Percentiles rank a stretch among this genome's conserved stretches.
These are phyloP conservation scores for Trichogramma pretiosum DNA, from an alignment of 1,140 invertebrate genomes.

Conservation along the genomic window DNA sequence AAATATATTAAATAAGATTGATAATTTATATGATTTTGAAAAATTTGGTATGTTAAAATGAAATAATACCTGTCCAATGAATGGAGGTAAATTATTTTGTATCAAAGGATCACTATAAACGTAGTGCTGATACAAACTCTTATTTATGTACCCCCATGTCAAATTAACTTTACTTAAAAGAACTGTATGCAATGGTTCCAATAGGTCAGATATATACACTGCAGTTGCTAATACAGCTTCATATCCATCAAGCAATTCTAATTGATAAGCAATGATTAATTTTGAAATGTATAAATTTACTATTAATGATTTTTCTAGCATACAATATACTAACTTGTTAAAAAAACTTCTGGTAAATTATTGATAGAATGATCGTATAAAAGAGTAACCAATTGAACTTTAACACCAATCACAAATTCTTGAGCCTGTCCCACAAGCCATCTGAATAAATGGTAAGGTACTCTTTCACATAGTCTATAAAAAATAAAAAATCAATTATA, in stretches of 20 bases:
- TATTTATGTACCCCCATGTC: slow-evolving; percentile 56
- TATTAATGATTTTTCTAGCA: neutral
- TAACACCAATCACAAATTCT: slow-evolving; percentile 56
- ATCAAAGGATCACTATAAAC: slow-evolving; percentile 55
- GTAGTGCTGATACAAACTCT: slow-evolving; percentile 55
- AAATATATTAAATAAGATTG: slow-evolving; percentile 2
- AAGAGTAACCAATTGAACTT: slow-evolving; percentile 51
- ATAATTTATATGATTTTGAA: neutral
- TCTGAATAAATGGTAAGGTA: slow-evolving; percentile 55
- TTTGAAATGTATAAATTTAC: slow-evolving; percentile 1
- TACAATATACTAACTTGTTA: slow-evolving; percentile 41
- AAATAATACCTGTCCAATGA: slow-evolving; percentile 46
- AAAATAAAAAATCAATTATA: slow-evolving; percentile 8
- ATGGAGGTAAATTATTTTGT: slow-evolving; percentile 49
- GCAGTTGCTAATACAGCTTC: slow-evolving; percentile 51
- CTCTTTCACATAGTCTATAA: slow-evolving; percentile 50
- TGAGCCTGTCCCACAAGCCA: slow-evolving; percentile 53
- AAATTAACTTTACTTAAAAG: slow-evolving; percentile 52
- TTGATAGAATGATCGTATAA: slow-evolving; percentile 42
- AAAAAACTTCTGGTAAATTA: slow-evolving; percentile 47
- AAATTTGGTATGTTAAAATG: too few species aligned
- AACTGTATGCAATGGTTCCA: slow-evolving; percentile 50
- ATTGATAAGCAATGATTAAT: slow-evolving; percentile 2
- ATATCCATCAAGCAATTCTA: slow-evolving; percentile 54
- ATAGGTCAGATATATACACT: slow-evolving; percentile 46